phyloP scores from a whole-genome alignment of 2,797 vertebrate genomes.

The Gymnodraco acuticeps region DNA sequence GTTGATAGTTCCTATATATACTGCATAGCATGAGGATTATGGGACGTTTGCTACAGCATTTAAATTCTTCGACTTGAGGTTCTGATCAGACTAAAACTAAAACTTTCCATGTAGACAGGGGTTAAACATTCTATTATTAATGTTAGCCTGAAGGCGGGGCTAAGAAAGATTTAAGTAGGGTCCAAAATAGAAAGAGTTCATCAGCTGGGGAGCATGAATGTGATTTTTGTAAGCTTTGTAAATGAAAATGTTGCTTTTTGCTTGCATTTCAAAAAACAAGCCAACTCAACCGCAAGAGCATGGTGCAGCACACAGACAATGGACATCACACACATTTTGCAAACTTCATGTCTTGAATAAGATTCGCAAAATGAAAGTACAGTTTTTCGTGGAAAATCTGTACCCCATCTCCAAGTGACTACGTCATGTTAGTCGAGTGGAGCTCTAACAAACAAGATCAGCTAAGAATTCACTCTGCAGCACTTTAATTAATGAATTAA shows the following conservation, averaged over 20 bases:
- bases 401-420: background rate
- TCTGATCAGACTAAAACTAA: background rate
- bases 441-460: background rate
- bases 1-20: background rate
- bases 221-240: background rate
- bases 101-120: background rate
- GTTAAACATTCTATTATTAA: background rate
- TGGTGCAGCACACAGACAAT: background rate
- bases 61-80: background rate
- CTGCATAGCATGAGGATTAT: background rate
- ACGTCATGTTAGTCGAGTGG: background rate
- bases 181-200: slow-evolving; percentile 8
- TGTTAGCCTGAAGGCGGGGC: background rate
- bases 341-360: background rate
- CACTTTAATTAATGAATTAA: background rate
- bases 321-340: background rate
- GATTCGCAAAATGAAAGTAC: background rate
- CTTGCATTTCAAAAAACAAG: no score
- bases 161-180: background rate
- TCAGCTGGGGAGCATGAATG: slow-evolving; percentile 5
- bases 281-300: no score
- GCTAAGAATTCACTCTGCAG: slow-evolving; percentile 4
- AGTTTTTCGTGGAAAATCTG: background rate
- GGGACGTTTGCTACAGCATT: slow-evolving; percentile 2
- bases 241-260: no score